A percentile compares a stretch with the other conserved stretches of the same genome.
Evolutionary conservation across 1,140 invertebrate species (phyloP).

Genomic region (Lasioglossum albipes): DNA sequence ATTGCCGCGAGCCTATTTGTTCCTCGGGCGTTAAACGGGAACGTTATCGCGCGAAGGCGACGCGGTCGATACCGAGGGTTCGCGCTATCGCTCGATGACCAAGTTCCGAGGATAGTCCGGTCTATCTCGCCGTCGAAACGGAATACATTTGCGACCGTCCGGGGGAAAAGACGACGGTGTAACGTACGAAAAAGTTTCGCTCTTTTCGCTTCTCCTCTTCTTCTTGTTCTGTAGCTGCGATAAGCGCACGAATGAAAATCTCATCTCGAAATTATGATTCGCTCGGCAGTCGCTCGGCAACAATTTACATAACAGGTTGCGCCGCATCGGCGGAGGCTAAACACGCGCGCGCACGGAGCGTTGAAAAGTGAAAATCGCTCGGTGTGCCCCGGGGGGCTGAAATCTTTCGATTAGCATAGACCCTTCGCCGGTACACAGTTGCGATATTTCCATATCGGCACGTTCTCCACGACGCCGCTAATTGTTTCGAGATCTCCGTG

Average conservation of each 20-base stretch:
- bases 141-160: too few species aligned
- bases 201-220: not conserved
- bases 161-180: not conserved
- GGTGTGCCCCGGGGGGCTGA: not conserved
- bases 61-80: too few species aligned
- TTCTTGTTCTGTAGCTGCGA: too few species aligned
- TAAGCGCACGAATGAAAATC: not conserved
- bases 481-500: not conserved
- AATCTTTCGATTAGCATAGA: not conserved
- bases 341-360: not conserved
- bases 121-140: too few species aligned
- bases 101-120: too few species aligned
- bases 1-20: too few species aligned
- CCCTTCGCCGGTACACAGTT: not conserved
- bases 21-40: too few species aligned
- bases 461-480: not conserved
- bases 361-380: slow-evolving; percentile 1
- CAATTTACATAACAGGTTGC: slow-evolving; percentile 3
- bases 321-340: not conserved
- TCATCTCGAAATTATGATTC: not conserved
- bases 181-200: too few species aligned
- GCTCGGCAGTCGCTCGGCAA: not conserved
- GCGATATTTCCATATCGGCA: not conserved
- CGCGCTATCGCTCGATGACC: too few species aligned
- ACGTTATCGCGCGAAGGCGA: too few species aligned